Evolutionary conservation across 2,888 invertebrate species (phyloP).

Genomic region (Oeneis ivallda): DNA sequence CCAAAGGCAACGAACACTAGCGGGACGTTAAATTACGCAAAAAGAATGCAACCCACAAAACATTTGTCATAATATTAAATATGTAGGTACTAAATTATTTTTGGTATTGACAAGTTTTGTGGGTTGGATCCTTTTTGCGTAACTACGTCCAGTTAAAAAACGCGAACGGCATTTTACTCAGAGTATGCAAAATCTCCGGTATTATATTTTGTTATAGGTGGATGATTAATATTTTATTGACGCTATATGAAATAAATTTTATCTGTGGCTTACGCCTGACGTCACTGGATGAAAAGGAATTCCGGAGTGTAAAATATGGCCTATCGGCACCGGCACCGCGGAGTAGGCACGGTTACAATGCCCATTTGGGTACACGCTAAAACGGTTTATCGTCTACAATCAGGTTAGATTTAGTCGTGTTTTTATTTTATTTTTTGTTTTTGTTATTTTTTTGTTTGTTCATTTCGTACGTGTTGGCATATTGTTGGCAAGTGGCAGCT

Average conservation of each 20-base stretch:
- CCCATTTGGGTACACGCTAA: conserved; percentile 22
- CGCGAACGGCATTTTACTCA: background rate
- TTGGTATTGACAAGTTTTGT: too few species aligned
- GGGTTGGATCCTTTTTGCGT: too few species aligned
- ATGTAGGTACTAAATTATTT: too few species aligned
- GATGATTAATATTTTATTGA: conserved; percentile 30
- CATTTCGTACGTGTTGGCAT: background rate
- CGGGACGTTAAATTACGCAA: too few species aligned
- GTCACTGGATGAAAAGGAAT: conserved; percentile 42
- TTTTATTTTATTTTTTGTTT: too few species aligned
- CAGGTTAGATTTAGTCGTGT: conserved; percentile 1
- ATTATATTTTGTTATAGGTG: conserved; percentile 6
- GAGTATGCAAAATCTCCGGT: background rate
- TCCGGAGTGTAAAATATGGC: conserved; percentile 41
- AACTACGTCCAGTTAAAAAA: background rate
- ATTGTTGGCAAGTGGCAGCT: background rate
- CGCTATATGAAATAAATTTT: conserved; percentile 34
- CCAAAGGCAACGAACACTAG: too few species aligned
- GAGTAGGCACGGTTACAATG: conserved; percentile 29
- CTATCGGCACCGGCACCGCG: conserved; percentile 36
- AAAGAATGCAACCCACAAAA: too few species aligned
- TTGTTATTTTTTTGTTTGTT: background rate
- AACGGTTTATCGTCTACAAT: conserved; percentile 13
- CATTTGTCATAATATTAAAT: too few species aligned
- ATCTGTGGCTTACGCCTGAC: conserved; percentile 41